phyloP scores from a whole-genome alignment of 2,113 vertebrate species.

The Apus apus region DNA sequence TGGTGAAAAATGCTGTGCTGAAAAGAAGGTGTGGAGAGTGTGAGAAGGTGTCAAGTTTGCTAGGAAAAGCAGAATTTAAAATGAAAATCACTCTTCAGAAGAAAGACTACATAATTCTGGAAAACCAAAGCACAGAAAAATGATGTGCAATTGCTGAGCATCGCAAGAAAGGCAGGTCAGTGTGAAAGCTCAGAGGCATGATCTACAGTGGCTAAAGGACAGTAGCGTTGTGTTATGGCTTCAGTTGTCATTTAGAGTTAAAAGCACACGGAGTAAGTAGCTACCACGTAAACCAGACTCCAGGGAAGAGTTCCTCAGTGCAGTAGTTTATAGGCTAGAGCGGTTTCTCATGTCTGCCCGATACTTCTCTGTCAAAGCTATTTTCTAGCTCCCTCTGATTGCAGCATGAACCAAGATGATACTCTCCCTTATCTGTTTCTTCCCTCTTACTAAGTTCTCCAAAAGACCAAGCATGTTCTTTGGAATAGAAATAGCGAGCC shows the following conservation, averaged over 20 bases:
- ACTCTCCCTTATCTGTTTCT: background rate
- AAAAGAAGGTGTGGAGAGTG: background rate
- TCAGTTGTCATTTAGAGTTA: background rate
- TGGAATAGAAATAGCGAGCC: background rate
- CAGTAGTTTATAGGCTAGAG: background rate
- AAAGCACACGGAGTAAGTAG: background rate
- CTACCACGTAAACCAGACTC: background rate
- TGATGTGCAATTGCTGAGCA: background rate
- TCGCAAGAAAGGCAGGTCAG: background rate
- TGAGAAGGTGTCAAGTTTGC: background rate
- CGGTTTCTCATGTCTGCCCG: background rate
- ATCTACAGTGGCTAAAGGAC: background rate
- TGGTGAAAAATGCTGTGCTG: background rate
- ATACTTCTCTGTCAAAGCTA: background rate
- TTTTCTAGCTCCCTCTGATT: background rate
- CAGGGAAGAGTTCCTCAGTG: background rate
- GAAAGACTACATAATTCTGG: background rate
- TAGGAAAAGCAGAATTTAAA: background rate
- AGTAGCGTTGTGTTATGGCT: background rate
- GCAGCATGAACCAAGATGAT: background rate
- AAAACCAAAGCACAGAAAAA: background rate
- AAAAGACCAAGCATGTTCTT: background rate
- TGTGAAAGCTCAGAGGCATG: background rate
- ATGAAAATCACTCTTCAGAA: background rate
- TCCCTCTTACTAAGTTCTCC: background rate